phyloP scores from a whole-genome alignment of 2,888 invertebrate species.

The Celastrina argiolus region DNA sequence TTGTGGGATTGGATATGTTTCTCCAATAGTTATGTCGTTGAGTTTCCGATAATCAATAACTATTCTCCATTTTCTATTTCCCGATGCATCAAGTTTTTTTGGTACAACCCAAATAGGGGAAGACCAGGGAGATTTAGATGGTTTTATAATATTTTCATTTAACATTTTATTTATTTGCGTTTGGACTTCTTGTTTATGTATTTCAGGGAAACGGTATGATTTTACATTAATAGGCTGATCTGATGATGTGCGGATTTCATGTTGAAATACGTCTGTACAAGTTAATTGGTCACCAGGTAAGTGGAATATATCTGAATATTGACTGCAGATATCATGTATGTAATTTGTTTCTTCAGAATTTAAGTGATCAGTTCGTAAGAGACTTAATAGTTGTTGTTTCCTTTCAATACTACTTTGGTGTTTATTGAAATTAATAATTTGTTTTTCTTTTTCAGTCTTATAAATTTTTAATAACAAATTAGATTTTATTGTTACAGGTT shows the following conservation, averaged over 20 bases:
- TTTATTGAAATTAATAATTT: too few relatives aligned
- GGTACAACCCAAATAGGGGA: too few relatives aligned
- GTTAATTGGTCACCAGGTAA: conserved; percentile 30
- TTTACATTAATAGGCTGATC: conserved; percentile 29
- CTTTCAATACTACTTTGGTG: not conserved
- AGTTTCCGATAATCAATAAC: too few relatives aligned
- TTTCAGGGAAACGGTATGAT: conserved; percentile 34
- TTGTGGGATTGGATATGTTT: too few relatives aligned
- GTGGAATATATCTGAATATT: conserved; percentile 34
- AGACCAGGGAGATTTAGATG: too few relatives aligned
- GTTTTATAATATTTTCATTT: too few relatives aligned
- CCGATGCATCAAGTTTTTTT: too few relatives aligned
- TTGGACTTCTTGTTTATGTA: conserved; percentile 33
- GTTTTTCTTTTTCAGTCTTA: not conserved
- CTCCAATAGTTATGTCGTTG: too few relatives aligned
- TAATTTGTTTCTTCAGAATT: too few relatives aligned
- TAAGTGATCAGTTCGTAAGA: conserved; percentile 26
- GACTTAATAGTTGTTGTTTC: conserved; percentile 28
- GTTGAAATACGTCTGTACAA: conserved; percentile 27
- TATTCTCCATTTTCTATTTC: too few relatives aligned
- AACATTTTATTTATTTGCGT: conserved; percentile 32
- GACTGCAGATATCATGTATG: too few relatives aligned
- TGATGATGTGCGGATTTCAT: conserved; percentile 29
- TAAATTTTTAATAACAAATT: conserved; percentile 19
- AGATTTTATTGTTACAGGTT: conserved; percentile 23